Percentiles rank a stretch among this genome's conserved stretches.
Evolutionary conservation across 2,113 vertebrate genomes (phyloP).

Genomic region (Syrrhaptes paradoxus): DNA sequence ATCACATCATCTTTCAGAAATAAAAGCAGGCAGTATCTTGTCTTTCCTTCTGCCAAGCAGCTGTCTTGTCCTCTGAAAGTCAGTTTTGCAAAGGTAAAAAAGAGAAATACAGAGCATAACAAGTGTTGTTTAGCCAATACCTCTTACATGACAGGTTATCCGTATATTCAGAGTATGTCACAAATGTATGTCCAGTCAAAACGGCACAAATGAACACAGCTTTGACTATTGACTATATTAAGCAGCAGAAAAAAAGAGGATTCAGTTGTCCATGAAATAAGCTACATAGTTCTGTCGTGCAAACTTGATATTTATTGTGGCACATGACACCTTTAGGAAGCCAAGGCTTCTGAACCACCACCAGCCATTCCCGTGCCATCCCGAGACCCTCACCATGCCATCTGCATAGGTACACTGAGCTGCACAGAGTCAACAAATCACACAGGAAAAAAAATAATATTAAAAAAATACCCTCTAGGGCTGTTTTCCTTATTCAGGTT

Average conservation of each 20-base stretch:
- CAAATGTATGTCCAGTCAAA: background rate
- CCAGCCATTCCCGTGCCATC: background rate
- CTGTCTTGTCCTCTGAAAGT: background rate
- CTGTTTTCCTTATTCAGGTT: background rate
- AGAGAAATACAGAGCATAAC: background rate
- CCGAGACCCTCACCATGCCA: background rate
- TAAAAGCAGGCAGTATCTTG: conserved; percentile 8
- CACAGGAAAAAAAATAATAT: background rate
- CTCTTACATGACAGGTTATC: background rate
- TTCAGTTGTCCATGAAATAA: background rate
- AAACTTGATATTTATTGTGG: background rate
- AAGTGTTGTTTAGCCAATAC: background rate
- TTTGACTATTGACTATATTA: background rate
- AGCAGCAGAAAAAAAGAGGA: background rate
- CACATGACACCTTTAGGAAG: background rate
- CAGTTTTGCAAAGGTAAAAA: background rate
- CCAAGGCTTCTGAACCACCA: background rate
- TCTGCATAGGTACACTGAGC: background rate
- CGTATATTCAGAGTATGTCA: background rate
- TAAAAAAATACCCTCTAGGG: background rate
- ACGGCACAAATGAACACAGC: background rate
- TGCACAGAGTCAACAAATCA: background rate
- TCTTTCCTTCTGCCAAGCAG: background rate
- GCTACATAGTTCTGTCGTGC: background rate
- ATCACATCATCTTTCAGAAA: background rate